These are phyloP conservation scores for Tetrapedia diversipes DNA, from an alignment of 2,888 invertebrate genomes.

Conservation along the genomic window DNA sequence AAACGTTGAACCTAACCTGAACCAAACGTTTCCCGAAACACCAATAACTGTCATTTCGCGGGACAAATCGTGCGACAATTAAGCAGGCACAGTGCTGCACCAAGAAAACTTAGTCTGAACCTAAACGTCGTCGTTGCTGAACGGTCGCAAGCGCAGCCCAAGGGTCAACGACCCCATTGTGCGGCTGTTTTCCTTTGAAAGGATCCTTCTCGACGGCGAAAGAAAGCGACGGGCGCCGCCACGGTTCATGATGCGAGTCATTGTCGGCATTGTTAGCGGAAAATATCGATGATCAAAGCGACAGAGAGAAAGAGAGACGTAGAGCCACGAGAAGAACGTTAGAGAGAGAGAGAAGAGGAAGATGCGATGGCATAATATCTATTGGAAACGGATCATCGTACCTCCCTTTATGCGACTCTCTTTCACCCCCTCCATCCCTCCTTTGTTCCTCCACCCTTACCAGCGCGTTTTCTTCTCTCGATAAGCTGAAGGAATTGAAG, in stretches of 20 bases:
- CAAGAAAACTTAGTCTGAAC: too few species aligned
- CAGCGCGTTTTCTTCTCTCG: constrained; percentile 26
- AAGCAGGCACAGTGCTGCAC: too few species aligned
- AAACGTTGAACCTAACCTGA: too few species aligned
- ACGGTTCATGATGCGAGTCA: constrained; percentile 17
- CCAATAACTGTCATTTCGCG: too few species aligned
- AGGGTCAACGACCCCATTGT: constrained; percentile 7
- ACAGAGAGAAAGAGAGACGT: background rate
- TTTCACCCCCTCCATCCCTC: background rate
- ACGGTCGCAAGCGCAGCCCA: background rate
- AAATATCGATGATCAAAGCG: constrained; percentile 28
- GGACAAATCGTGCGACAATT: too few species aligned
- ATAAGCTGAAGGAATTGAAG: constrained; percentile 55
- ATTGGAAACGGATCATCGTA: constrained; percentile 55
- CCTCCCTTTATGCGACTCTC: constrained; percentile 20
- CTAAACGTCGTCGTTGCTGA: constrained; percentile 6
- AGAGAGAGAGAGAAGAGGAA: background rate
- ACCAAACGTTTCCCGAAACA: too few species aligned
- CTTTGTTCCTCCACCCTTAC: background rate
- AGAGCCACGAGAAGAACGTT: background rate
- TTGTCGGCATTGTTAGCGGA: constrained; percentile 18
- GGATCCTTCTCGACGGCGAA: constrained; percentile 10
- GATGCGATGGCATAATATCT: constrained; percentile 50
- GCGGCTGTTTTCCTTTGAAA: constrained; percentile 5
- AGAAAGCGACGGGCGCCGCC: constrained; percentile 4